Percentiles rank a stretch among this genome's conserved stretches.
Evolutionary conservation across 2,888 invertebrate species (phyloP).

Genomic region (Serripes groenlandicus): DNA sequence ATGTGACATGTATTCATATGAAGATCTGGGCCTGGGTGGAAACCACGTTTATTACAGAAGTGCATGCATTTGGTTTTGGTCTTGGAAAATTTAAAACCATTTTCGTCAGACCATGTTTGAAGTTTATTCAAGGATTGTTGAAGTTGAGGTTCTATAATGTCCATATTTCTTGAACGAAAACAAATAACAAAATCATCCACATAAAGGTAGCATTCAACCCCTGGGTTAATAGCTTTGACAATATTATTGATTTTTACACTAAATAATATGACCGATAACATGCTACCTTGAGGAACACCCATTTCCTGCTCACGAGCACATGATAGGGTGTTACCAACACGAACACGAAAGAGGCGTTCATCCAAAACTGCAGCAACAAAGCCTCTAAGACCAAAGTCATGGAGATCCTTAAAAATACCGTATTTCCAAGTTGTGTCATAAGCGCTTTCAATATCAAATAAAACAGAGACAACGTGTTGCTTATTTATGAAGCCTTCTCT

Average conservation of each 20-base stretch:
- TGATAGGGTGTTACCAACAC: slow-evolving; percentile 16
- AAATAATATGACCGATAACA: slow-evolving; percentile 21
- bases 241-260: slow-evolving; percentile 31
- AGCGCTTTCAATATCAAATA: slow-evolving; percentile 40
- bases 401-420: slow-evolving; percentile 42
- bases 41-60: slow-evolving; percentile 21
- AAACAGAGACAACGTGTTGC: slow-evolving; percentile 61
- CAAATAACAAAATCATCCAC: slow-evolving; percentile 33
- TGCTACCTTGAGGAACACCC: slow-evolving; percentile 31
- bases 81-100: no score
- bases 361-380: slow-evolving; percentile 18
- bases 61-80: no score
- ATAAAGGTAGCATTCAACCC: slow-evolving; percentile 25
- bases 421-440: slow-evolving; percentile 47
- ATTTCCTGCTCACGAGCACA: slow-evolving; percentile 21
- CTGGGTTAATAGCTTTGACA: neutral
- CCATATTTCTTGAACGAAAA: slow-evolving; percentile 26
- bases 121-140: slow-evolving; percentile 29
- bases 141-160: slow-evolving; percentile 35
- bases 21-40: slow-evolving; percentile 39
- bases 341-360: slow-evolving; percentile 25
- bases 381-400: slow-evolving; percentile 33
- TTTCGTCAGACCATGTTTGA: no score
- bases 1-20: slow-evolving; percentile 19
- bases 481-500: slow-evolving; percentile 63